These are phyloP conservation scores for Drosophila leontia DNA, from an alignment of 1,140 invertebrate species.

Conservation along the genomic window DNA sequence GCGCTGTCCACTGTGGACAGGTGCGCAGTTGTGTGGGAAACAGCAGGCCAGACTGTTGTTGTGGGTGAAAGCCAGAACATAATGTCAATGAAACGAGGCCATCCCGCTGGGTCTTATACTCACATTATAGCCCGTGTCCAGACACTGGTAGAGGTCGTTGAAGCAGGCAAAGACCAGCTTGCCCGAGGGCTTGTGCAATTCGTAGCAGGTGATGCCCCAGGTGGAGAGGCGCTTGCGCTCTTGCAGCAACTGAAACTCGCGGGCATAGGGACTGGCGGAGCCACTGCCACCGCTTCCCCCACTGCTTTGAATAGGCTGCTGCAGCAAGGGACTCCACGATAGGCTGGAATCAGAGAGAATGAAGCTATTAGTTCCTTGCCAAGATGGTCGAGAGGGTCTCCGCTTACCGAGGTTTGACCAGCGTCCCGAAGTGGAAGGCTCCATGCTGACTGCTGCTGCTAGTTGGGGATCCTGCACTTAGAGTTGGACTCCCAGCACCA, in stretches of 20 bases:
- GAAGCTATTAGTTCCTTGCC: neutral
- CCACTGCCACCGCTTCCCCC: conserved; percentile 62
- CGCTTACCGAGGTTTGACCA: conserved; percentile 49
- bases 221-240: conserved; percentile 95
- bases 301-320: conserved; percentile 89
- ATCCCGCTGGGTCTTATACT: conserved; percentile 7
- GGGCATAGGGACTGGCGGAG: conserved; percentile 87
- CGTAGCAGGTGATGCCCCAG: conserved; percentile 97
- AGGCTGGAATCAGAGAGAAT: conserved; percentile 79
- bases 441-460: conserved; percentile 25
- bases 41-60: conserved; percentile 88
- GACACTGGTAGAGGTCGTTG: conserved; percentile 92
- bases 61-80: conserved; percentile 48
- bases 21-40: conserved; percentile 91
- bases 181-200: conserved; percentile 92
- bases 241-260: conserved; percentile 95
- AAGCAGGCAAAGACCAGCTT: conserved; percentile 96
- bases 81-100: too few relatives aligned
- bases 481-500: conserved; percentile 31
- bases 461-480: conserved; percentile 50
- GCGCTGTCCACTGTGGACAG: conserved; percentile 88
- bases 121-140: conserved; percentile 90
- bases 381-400: neutral
- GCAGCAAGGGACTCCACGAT: conserved; percentile 90
- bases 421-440: conserved; percentile 53